Conservation (phyloP, 2,113 vertebrate species). For the Turdus rufiventris region DNA sequence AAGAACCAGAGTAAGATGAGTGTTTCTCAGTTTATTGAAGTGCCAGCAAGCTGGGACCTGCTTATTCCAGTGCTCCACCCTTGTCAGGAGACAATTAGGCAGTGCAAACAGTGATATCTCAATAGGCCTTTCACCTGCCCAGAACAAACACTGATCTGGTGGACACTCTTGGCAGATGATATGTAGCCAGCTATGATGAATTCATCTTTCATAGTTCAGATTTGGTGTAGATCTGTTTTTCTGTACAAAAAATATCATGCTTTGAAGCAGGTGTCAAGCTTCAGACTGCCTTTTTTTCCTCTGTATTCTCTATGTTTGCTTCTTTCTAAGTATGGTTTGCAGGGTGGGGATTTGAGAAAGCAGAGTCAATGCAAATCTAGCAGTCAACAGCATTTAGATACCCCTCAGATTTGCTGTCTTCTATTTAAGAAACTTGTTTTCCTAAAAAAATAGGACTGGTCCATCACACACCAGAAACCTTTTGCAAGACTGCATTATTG, state of each 20-base stretch:
- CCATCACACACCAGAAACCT: neutral
- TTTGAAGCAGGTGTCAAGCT: neutral
- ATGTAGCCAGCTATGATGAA: neutral
- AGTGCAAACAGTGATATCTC: neutral
- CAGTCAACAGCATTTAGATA: neutral
- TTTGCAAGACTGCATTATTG: neutral
- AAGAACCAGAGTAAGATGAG: neutral
- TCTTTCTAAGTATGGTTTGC: neutral
- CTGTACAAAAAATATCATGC: rapidly evolving
- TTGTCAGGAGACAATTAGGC: neutral
- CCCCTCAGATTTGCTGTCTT: neutral
- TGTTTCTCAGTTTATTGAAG: neutral
- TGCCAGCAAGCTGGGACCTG: neutral
- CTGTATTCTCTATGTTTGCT: neutral
- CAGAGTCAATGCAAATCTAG: neutral
- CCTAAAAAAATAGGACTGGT: neutral
- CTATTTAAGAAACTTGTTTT: neutral
- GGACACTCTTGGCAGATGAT: neutral
- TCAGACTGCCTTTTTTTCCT: neutral
- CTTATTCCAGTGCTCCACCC: neutral
- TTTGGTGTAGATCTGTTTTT: neutral
- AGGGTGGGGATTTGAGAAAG: neutral
- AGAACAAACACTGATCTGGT: neutral
- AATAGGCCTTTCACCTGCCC: constrained; percentile 14
- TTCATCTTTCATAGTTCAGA: neutral